Evolutionary conservation across 2,113 vertebrate species (phyloP).

Genomic region (Malurus cyaneus): DNA sequence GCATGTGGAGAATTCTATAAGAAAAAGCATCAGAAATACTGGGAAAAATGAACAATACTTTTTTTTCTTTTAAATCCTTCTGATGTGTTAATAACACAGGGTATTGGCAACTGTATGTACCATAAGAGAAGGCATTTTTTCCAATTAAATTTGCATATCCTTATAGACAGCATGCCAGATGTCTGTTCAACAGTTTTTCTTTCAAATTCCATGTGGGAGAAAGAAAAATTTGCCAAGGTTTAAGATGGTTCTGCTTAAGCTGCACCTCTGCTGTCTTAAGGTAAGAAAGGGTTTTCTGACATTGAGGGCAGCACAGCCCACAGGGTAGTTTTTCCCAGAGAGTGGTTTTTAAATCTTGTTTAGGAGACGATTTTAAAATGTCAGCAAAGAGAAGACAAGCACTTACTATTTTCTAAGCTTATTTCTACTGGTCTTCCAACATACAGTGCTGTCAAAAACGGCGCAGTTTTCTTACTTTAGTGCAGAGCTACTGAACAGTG

Average conservation of each 20-base stretch:
- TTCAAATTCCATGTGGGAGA: neutral
- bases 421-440: neutral
- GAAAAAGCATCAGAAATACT: neutral
- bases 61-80: neutral
- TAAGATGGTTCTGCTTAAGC: neutral
- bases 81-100: neutral
- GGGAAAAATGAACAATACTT: accelerated
- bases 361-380: neutral
- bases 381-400: neutral
- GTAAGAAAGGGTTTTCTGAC: neutral
- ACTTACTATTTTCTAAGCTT: neutral
- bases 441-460: neutral
- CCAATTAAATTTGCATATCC: neutral
- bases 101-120: neutral
- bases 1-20: neutral
- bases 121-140: neutral
- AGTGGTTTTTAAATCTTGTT: neutral
- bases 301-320: neutral
- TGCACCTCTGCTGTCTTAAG: neutral
- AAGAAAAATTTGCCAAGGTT: neutral
- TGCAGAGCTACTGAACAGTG: neutral
- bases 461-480: neutral
- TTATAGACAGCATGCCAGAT: neutral
- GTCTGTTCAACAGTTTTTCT: neutral
- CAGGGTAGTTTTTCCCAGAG: neutral